Evolutionary conservation across 2,797 vertebrate species (phyloP).

Genomic region (Petrocephalus schoutedeni): DNA sequence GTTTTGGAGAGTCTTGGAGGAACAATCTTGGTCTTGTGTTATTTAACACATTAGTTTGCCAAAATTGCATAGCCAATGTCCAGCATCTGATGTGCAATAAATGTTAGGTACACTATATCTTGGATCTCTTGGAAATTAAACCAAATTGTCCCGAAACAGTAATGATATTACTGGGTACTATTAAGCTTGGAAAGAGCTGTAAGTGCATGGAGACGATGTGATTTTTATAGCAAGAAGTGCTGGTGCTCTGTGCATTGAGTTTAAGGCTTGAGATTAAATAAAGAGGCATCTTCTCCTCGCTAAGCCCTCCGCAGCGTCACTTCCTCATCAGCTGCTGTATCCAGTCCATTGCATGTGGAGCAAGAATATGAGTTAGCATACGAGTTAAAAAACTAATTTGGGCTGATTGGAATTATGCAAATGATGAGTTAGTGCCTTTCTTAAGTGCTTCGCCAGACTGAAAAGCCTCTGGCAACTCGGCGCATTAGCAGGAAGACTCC

Average conservation of each 20-base stretch:
- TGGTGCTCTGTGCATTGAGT: not conserved
- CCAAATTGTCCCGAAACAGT: not conserved
- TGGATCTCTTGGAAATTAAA: not conserved
- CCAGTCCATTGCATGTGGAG: not conserved
- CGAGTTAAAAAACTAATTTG: not conserved
- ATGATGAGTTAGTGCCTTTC: conserved; percentile 8
- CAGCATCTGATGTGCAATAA: not conserved
- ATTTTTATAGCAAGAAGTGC: not conserved
- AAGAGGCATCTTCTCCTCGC: not conserved
- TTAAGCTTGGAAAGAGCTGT: not conserved
- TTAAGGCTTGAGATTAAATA: not conserved
- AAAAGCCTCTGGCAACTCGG: not conserved
- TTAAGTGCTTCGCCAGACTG: not conserved
- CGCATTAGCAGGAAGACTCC: not conserved
- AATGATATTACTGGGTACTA: not conserved
- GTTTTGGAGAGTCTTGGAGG: not conserved
- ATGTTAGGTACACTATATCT: not conserved
- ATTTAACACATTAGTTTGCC: not conserved
- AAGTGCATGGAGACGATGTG: not conserved
- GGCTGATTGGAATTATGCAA: conserved; percentile 22
- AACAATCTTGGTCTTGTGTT: not conserved
- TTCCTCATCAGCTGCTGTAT: not conserved
- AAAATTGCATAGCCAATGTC: not conserved
- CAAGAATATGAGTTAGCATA: conserved; percentile 13
- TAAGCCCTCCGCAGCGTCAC: not conserved